Percentiles rank a stretch among this genome's conserved stretches.
phyloP scores from a whole-genome alignment of 2,797 vertebrate genomes.

The Artibeus lituratus region DNA sequence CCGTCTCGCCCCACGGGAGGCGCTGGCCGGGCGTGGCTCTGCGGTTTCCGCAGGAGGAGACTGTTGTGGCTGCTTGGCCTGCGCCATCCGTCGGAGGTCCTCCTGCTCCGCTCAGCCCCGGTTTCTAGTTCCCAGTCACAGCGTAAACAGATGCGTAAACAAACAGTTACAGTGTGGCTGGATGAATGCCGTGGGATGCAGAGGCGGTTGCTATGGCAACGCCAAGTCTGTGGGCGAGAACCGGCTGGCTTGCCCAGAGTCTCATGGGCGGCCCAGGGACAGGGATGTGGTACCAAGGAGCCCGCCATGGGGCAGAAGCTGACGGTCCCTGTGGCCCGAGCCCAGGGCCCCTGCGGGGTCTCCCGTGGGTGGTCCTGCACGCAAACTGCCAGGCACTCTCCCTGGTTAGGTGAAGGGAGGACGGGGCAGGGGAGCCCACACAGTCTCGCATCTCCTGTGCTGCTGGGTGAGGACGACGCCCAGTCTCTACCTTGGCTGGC shows the following conservation, averaged over 20 bases:
- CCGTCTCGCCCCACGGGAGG: not conserved
- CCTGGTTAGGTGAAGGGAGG: not conserved
- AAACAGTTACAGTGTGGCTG: not conserved
- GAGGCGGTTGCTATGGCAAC: constrained; percentile 53
- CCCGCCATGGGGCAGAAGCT: not conserved
- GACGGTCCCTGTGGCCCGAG: not conserved
- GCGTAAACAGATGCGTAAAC: constrained; percentile 39
- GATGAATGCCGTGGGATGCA: not conserved
- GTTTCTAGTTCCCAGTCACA: not conserved
- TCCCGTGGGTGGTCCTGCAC: not conserved
- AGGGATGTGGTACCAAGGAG: not conserved
- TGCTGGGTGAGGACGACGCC: not conserved
- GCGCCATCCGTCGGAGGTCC: not conserved
- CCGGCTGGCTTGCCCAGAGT: not conserved
- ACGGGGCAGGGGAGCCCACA: not conserved
- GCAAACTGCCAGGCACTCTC: not conserved
- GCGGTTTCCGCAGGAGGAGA: not conserved
- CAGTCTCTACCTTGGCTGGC: not conserved
- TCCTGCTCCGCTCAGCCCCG: not conserved
- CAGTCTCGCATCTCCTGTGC: not conserved
- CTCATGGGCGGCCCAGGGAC: not conserved
- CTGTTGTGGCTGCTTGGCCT: not conserved
- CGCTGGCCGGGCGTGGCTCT: not conserved
- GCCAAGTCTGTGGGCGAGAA: not conserved
- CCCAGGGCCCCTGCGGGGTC: not conserved